phyloP scores from a whole-genome alignment of 2,797 vertebrate species.

The Sebastes kiyomatsui region DNA sequence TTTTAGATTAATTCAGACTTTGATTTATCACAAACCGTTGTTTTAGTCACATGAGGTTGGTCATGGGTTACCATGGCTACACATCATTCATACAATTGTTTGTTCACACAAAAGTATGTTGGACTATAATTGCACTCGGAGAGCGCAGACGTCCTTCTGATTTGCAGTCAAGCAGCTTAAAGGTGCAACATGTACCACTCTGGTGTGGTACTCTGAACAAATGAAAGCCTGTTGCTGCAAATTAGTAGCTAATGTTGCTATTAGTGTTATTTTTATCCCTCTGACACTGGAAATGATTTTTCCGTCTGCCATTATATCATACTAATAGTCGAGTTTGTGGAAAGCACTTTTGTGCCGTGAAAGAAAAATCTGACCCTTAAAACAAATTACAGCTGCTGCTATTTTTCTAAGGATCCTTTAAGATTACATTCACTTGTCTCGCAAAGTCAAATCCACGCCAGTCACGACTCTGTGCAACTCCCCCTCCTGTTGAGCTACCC shows the following conservation, averaged over 20 bases:
- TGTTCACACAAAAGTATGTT: no score
- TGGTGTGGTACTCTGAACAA: neutral
- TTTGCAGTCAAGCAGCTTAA: neutral
- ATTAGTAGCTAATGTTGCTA: neutral
- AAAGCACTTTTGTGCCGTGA: neutral
- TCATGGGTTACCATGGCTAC: no score
- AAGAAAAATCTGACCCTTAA: neutral
- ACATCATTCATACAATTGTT: no score
- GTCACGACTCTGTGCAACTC: constrained; percentile 55
- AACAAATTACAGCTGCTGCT: neutral
- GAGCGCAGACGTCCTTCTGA: neutral
- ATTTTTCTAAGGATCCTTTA: neutral
- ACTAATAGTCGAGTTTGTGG: neutral
- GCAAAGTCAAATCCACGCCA: constrained; percentile 22
- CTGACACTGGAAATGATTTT: neutral
- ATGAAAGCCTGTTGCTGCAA: neutral
- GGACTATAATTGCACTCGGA: no score
- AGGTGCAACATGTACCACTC: neutral
- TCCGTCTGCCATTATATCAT: neutral
- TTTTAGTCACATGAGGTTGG: no score
- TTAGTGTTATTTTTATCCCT: neutral
- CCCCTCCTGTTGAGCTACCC: constrained; percentile 31
- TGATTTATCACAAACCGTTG: no score
- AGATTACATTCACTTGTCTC: constrained; percentile 9
- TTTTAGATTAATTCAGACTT: no score